Evolutionary conservation across 2,888 invertebrate species (phyloP), one percentile per base, ranked within the genome.

Genomic region (Limenitis camilla): DNA sequence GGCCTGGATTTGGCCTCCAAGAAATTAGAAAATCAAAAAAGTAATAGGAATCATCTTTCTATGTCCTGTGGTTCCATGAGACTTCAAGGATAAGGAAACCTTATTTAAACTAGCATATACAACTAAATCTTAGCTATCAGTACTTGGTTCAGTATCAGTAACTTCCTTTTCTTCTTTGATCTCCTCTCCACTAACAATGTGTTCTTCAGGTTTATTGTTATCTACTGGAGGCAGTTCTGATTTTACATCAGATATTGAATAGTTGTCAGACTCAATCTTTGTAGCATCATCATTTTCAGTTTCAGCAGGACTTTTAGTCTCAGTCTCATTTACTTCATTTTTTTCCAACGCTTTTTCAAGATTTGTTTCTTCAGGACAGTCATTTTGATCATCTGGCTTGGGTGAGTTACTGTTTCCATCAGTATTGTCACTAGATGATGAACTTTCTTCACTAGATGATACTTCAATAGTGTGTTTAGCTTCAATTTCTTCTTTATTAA

Each of bases 391-490:
- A n/a, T 66, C 78, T 40, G 72, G 62, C 62, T 83, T 86, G 4
- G 88, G 85, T 7, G 88, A 87, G 59, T 79, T 82, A 56, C 86
- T 85, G 55, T 81, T 86, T 1, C 79, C 79, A 71, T 85, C 84
- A 52, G 80, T 85, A 48, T 83, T 85, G 49, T 85, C 87, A 71
- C 84, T 85, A 8, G 84, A 84, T 32, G 83, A 83, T 27, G 84
- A 86, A 61, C 82, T 86, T 60, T 85, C 85, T 61, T 86, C 87
- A 66, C 82, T 85, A 35, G 85, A 82, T 40, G 80, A 77, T 1
- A 81, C 73, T 66, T 86, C 85, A 52, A 77, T 73, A 47, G 76
- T 71, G 10, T 71, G 67, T 65, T 83, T 83, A 9, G 69, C 62
- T 40, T 86, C 84, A 52, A 61, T 47, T 39, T 81, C 79, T 54